Evolutionary conservation across 2,888 invertebrate genomes (phyloP), one percentile per base, ranked within the genome.

Genomic region (Timandra comae): DNA sequence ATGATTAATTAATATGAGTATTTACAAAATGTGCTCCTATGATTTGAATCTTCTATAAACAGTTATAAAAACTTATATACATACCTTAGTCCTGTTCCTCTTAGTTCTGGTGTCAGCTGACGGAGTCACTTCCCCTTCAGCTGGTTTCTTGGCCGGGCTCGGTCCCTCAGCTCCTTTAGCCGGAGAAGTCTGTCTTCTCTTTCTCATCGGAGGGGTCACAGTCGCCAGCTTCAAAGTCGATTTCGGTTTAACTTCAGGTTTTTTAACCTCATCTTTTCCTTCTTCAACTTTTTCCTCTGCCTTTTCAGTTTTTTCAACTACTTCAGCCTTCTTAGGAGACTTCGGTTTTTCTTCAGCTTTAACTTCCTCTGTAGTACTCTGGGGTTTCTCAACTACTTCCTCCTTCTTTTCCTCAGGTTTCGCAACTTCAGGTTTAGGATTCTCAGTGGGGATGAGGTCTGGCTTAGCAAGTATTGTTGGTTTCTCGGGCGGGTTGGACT

Each of bases 221-320:
- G 89, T 88, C 0, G 88, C 87, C 55, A 87, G 51, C 52, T 88
- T 88, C 51, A 87, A 51, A 3, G 87, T 87, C 1, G 88, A 80
- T 43, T 82, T 87, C 1, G 87, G 80, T 42, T 71, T 69, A 11
- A 59, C 53, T 43, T 81, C 86, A 3, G 57, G 41, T 46, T 79
- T 82, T 34, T 74, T 75, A 1, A 41, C 30, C 28, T 76, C 78
- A 11, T 49, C 30, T 43, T 71, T 71, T 34, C 56, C 57, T 33
- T 73, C 73, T 34, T 72, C 71, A 19, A 51, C 48, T 41, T 72
- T 70, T 33, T 78, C 77, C 22, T 72, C 76, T n/a, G 55, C 52
- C 44, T 72, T 74, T 3, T 56, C 50, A 28, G 56, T 49, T 34
- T 67, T 65, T 12, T 65, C 54, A 20, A 35, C 24, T 1, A 34